A percentile compares a stretch with the other conserved stretches of the same genome.
phyloP scores from a whole-genome alignment of 2,888 invertebrate genomes.

The Norana najaformis region DNA sequence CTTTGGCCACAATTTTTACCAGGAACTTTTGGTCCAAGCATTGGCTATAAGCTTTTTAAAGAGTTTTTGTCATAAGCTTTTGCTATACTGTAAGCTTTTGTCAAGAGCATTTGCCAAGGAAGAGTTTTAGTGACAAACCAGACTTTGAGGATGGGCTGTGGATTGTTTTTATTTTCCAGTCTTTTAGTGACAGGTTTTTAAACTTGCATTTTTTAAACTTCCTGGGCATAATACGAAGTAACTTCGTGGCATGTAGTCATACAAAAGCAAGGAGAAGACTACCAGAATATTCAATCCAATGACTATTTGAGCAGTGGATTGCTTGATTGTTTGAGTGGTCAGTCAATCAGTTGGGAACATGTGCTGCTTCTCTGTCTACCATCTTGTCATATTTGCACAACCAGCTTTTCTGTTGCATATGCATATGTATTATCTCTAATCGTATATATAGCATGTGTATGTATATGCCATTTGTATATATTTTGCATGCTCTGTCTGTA shows the following conservation, averaged over 20 bases:
- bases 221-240: background rate
- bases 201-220: background rate
- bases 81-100: background rate
- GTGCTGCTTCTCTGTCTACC: too few species aligned
- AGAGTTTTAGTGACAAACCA: background rate
- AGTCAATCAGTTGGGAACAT: background rate
- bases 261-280: background rate
- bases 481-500: background rate
- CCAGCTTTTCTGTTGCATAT: background rate
- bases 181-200: background rate
- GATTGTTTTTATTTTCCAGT: background rate
- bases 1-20: background rate
- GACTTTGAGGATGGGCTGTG: background rate
- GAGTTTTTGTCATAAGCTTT: background rate
- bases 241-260: background rate
- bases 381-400: too few species aligned
- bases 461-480: background rate
- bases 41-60: background rate
- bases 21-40: background rate
- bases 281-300: background rate
- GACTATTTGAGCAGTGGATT: background rate
- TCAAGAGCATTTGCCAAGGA: background rate
- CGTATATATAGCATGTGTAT: background rate
- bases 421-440: background rate
- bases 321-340: background rate